Base-by-base conservation (phyloP, 2,888 invertebrate species). In the Caenorhabditis sp. region DNA sequence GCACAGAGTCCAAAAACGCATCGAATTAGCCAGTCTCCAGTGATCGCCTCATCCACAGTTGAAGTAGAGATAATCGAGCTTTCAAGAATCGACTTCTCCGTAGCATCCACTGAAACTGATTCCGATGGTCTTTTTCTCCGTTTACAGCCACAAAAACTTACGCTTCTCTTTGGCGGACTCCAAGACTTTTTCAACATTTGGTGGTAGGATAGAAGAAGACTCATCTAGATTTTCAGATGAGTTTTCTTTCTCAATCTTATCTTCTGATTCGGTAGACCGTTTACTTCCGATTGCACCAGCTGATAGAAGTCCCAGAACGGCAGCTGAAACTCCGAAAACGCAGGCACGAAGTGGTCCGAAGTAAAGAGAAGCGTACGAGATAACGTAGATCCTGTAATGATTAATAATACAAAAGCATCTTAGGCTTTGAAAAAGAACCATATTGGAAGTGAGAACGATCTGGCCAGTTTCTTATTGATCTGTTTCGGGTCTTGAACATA, bases 391-490 rank as follows among this genome's bases (percentile, higher is more conserved):
- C 90, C 90, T 90, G 64, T 41, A 87, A 80, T n/a, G n/a, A n/a
- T n/a, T n/a, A n/a, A n/a, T n/a, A n/a, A n/a, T n/a, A n/a, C n/a
- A n/a, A n/a, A n/a, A n/a, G n/a, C n/a, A n/a, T n/a, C n/a, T n/a
- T n/a, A n/a, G n/a, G n/a, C n/a, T n/a, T n/a, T 12, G 1, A 64
- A 19, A 24, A 56, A 31, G 1, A n/a, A 89, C 92, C 92, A 92
- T 69, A 92, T 89, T 4, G 92, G 92, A 35, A 92, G 79, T 0
- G 92, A 92, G 19, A 92, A 82, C 0, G 85, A 68, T 41, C 92
- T 76, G 1, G 91, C 90, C 35, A 91, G 81, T 69, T 90, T 90
- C 75, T 92, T 91, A 49, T 88, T 87, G 61, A 91, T 86, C 10
- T 79, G 82, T 64, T 86, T 86, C n/a, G 81, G 81, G 8, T 89